These are phyloP conservation scores for Zosterops hypoxanthus DNA, from an alignment of 2,113 vertebrate species.

Conservation along the genomic window DNA sequence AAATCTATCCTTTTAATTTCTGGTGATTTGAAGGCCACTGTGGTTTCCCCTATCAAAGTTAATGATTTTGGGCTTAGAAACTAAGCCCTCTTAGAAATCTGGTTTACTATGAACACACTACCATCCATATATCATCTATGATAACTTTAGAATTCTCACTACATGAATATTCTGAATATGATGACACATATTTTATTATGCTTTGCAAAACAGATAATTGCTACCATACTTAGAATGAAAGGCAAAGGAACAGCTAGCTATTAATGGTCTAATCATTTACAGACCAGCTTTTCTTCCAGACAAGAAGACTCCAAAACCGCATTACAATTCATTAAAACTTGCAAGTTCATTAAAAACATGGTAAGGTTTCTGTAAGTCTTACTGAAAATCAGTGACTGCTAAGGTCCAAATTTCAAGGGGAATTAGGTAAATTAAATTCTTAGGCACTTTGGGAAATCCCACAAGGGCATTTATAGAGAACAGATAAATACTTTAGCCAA, in stretches of 20 bases:
- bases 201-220: conserved; percentile 58
- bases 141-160: conserved; percentile 20
- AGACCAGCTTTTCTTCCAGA: conserved; percentile 38
- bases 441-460: background rate
- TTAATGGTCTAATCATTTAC: conserved; percentile 56
- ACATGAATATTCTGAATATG: conserved; percentile 25
- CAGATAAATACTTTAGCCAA: background rate
- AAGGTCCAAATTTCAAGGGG: background rate
- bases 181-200: conserved; percentile 42
- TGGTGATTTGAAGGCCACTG: background rate
- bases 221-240: conserved; percentile 49
- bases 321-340: conserved; percentile 39
- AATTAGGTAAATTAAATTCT: background rate
- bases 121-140: background rate
- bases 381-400: background rate
- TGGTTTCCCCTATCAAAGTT: background rate
- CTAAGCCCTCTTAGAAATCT: background rate
- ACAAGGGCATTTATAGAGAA: background rate
- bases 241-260: conserved; percentile 43
- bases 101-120: background rate
- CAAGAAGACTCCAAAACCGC: conserved; percentile 42
- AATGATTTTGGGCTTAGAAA: background rate
- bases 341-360: conserved; percentile 24
- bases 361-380: conserved; percentile 21
- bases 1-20: background rate